These are phyloP conservation scores for Caenorhabditis sp. DNA, from an alignment of 2,888 invertebrate genomes.

Conservation along the genomic window DNA sequence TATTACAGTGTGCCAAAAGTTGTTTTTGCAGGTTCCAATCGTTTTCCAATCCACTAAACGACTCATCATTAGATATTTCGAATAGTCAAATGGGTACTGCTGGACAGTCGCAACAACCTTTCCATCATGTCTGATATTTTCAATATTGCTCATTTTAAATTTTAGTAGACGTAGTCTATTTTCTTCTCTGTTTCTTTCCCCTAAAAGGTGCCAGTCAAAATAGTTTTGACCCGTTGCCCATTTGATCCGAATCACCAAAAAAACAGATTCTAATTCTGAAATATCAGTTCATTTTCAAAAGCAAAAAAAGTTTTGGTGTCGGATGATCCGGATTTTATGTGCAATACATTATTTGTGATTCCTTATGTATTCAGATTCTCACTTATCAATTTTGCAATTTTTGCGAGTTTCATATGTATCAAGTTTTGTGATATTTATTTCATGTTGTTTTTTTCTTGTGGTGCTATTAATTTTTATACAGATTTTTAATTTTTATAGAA, in stretches of 20 bases:
- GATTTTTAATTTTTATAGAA: not conserved
- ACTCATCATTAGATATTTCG: slow-evolving; percentile 14
- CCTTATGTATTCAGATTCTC: slow-evolving; percentile 2
- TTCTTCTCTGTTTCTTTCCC: too few relatives aligned
- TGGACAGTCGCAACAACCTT: not conserved
- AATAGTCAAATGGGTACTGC: not conserved
- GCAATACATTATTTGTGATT: not conserved
- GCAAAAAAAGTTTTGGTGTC: slow-evolving; percentile 21
- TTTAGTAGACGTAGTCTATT: too few relatives aligned
- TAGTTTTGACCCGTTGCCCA: too few relatives aligned
- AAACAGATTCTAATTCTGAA: too few relatives aligned
- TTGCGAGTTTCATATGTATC: not conserved
- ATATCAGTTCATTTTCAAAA: too few relatives aligned
- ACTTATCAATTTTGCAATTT: not conserved
- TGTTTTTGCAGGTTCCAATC: slow-evolving; percentile 50
- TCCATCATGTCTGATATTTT: not conserved
- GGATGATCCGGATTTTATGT: not conserved
- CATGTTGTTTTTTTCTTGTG: not conserved
- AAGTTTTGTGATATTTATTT: slow-evolving; percentile 4
- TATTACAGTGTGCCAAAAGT: too few relatives aligned
- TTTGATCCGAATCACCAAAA: too few relatives aligned
- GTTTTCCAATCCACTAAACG: slow-evolving; percentile 58
- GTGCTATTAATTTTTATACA: not conserved
- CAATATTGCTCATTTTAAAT: not conserved
- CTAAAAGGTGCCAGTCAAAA: too few relatives aligned